These are phyloP conservation scores for Plagodis pulveraria DNA, from an alignment of 2,888 invertebrate genomes.

Conservation along the genomic window DNA sequence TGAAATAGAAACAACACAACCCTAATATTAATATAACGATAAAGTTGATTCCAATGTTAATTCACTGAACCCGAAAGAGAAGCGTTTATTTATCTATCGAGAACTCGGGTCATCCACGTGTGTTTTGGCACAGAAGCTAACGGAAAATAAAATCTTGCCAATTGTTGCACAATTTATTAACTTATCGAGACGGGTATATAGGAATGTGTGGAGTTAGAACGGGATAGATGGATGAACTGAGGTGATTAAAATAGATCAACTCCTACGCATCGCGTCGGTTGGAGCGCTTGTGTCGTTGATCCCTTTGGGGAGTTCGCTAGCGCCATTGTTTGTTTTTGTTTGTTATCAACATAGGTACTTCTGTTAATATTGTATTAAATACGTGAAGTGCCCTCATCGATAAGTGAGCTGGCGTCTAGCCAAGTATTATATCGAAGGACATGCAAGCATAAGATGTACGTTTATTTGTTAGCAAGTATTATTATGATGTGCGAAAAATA, in stretches of 20 bases:
- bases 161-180: slow-evolving; percentile 73
- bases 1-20: slow-evolving; percentile 27
- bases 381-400: slow-evolving; percentile 14
- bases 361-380: slow-evolving; percentile 20
- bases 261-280: slow-evolving; percentile 69
- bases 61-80: slow-evolving; percentile 8
- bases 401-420: slow-evolving; percentile 11
- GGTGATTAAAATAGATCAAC: slow-evolving; percentile 73
- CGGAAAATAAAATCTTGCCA: slow-evolving; percentile 71
- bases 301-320: slow-evolving; percentile 60
- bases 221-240: slow-evolving; percentile 60
- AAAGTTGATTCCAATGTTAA: no score
- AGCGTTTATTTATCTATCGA: slow-evolving; percentile 43
- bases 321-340: slow-evolving; percentile 62
- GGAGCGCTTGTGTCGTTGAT: slow-evolving; percentile 77
- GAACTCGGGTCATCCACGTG: slow-evolving; percentile 68
- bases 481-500: no score
- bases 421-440: background rate
- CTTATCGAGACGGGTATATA: slow-evolving; percentile 48
- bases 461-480: no score
- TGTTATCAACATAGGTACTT: slow-evolving; percentile 35
- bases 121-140: slow-evolving; percentile 67
- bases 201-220: slow-evolving; percentile 38
- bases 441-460: no score
- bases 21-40: background rate